These are phyloP conservation scores for Lonchura striata DNA, from an alignment of 2,113 vertebrate genomes.

Conservation along the genomic window DNA sequence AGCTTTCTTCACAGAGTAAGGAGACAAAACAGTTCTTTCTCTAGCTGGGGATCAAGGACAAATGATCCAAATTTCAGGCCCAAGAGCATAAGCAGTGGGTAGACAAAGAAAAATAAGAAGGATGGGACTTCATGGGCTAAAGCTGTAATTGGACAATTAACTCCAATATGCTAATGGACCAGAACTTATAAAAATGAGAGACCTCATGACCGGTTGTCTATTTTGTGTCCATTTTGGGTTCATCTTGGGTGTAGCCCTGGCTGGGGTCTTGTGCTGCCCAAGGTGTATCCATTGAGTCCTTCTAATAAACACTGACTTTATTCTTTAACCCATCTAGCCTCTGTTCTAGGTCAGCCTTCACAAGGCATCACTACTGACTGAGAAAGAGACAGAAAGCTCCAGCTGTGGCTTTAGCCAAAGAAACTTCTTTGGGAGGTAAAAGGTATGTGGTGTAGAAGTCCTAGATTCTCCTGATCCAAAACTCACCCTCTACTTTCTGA, in stretches of 20 bases:
- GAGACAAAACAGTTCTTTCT: neutral
- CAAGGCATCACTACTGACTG: neutral
- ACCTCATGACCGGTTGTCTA: rapidly evolving
- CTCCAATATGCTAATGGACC: neutral
- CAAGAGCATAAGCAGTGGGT: neutral
- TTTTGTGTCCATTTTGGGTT: neutral
- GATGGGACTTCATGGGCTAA: neutral
- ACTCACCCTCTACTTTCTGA: neutral
- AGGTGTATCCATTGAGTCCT: neutral
- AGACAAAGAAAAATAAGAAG: neutral
- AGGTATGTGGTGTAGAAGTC: neutral
- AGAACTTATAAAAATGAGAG: neutral
- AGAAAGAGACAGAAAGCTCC: neutral
- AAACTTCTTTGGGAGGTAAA: neutral
- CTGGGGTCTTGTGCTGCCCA: neutral
- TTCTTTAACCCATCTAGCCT: neutral
- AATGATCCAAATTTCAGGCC: neutral
- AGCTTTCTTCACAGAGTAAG: neutral
- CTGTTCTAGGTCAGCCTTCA: neutral
- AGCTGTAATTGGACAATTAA: neutral
- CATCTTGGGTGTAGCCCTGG: neutral
- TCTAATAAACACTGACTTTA: neutral
- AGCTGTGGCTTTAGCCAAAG: neutral
- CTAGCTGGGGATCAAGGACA: neutral
- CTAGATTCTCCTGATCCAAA: neutral